phyloP scores from a whole-genome alignment of 30 jellyfish, hydroid and myxozoan genomes.

The Clytia hemisphaerica region DNA sequence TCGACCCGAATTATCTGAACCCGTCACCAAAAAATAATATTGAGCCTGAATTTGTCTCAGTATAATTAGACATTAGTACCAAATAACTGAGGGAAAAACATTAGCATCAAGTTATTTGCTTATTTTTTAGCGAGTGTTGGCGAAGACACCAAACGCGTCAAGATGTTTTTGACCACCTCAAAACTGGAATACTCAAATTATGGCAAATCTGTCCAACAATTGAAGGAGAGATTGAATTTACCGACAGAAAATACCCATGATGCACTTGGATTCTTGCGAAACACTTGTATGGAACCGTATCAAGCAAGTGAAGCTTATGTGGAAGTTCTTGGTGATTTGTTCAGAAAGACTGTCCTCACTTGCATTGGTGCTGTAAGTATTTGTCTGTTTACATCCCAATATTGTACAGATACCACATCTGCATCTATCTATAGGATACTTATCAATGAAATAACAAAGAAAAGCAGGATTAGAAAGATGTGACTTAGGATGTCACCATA shows the following conservation, averaged over 20 bases:
- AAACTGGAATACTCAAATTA: constrained; percentile 21
- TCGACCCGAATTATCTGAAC: too few species aligned
- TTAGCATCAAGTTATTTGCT: too few species aligned
- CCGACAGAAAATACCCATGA: neutral
- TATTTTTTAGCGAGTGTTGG: constrained; percentile 43
- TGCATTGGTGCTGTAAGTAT: constrained; percentile 48
- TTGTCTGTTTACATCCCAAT: neutral
- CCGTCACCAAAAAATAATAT: too few species aligned
- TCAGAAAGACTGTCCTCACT: constrained; percentile 42
- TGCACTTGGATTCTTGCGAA: constrained; percentile 31
- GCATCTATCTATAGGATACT: too few species aligned
- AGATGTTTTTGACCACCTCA: constrained; percentile 54
- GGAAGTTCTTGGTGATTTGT: constrained; percentile 13
- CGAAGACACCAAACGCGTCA: constrained; percentile 33
- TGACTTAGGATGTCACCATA: too few species aligned
- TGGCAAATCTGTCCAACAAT: constrained; percentile 23
- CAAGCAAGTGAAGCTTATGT: constrained; percentile 42
- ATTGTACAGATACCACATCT: too few species aligned
- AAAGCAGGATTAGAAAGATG: too few species aligned
- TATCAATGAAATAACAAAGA: too few species aligned
- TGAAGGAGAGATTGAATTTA: constrained; percentile 34
- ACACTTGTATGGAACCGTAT: constrained; percentile 48
- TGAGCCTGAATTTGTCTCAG: too few species aligned
- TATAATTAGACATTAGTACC: too few species aligned
- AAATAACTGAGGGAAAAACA: too few species aligned